phyloP scores from a whole-genome alignment of 2,888 invertebrate genomes.

The Drosophila flavopinicola region DNA sequence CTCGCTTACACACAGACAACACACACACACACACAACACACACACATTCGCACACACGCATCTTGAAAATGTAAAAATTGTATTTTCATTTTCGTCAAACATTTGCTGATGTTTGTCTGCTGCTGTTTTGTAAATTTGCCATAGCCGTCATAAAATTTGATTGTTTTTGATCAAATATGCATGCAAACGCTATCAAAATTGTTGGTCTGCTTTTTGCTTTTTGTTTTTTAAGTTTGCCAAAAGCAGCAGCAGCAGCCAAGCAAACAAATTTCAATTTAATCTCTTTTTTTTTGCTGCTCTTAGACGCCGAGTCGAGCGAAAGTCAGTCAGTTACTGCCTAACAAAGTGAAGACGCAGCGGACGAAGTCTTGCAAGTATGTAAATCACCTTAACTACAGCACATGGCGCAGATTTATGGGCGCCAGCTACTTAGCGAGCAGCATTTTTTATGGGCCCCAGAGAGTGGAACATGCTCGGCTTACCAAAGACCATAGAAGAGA shows the following conservation, averaged over 20 bases:
- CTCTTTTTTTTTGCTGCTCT: slow-evolving; percentile 19
- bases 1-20: too few relatives aligned
- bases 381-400: slow-evolving; percentile 70
- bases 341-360: slow-evolving; percentile 14
- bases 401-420: slow-evolving; percentile 70
- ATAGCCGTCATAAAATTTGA: slow-evolving; percentile 49
- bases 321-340: slow-evolving; percentile 54
- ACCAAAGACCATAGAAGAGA: slow-evolving; percentile 31
- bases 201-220: slow-evolving; percentile 43
- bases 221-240: slow-evolving; percentile 44
- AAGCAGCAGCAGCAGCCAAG: slow-evolving; percentile 21
- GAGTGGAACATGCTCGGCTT: slow-evolving; percentile 47
- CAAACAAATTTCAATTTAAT: slow-evolving; percentile 67
- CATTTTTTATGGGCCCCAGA: slow-evolving; percentile 61
- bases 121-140: slow-evolving; percentile 28
- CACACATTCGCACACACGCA: slow-evolving; percentile 5
- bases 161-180: slow-evolving; percentile 70
- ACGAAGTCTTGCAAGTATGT: slow-evolving; percentile 54
- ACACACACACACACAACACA: too few relatives aligned
- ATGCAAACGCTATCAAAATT: slow-evolving; percentile 57
- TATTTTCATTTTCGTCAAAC: slow-evolving; percentile 25
- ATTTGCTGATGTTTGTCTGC: slow-evolving; percentile 20
- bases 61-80: slow-evolving; percentile 1
- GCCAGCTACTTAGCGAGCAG: slow-evolving; percentile 69
- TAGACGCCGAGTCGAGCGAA: slow-evolving; percentile 38